These are phyloP conservation scores for Myiagra hebetior DNA, from an alignment of 2,113 vertebrate genomes.

Conservation along the genomic window DNA sequence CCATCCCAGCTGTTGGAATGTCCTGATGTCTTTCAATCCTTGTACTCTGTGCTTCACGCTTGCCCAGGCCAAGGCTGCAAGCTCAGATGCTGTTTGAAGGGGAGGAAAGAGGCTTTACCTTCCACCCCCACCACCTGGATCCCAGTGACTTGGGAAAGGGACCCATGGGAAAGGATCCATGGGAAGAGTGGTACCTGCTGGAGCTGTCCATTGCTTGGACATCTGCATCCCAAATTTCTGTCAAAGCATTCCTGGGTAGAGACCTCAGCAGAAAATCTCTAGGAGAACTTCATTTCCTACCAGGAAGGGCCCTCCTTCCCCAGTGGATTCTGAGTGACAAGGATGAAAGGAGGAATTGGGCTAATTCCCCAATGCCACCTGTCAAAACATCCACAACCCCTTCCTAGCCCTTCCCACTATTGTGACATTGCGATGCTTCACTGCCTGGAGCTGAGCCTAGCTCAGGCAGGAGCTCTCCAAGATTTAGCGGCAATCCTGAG, in stretches of 20 bases:
- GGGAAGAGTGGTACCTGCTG: not conserved
- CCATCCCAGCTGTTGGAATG: not conserved
- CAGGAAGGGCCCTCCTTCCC: not conserved
- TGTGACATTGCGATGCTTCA: accelerated
- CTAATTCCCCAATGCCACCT: not conserved
- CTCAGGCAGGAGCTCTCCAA: not conserved
- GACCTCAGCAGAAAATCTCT: not conserved
- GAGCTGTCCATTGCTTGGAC: not conserved
- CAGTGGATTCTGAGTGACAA: not conserved
- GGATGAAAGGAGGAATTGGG: not conserved
- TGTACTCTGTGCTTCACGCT: accelerated
- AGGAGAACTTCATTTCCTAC: not conserved
- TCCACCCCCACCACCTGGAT: not conserved
- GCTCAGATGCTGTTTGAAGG: not conserved
- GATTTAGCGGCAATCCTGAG: not conserved
- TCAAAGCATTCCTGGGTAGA: not conserved
- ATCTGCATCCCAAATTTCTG: not conserved
- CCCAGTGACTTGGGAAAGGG: no score
- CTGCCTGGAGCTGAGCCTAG: not conserved
- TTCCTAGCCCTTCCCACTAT: not conserved
- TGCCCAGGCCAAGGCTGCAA: not conserved
- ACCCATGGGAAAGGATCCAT: not conserved
- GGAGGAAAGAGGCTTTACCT: not conserved
- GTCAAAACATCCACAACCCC: not conserved
- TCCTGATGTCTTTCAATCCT: not conserved